phyloP scores from a whole-genome alignment of 2,888 invertebrate genomes.

The Synergus laeviventris region DNA sequence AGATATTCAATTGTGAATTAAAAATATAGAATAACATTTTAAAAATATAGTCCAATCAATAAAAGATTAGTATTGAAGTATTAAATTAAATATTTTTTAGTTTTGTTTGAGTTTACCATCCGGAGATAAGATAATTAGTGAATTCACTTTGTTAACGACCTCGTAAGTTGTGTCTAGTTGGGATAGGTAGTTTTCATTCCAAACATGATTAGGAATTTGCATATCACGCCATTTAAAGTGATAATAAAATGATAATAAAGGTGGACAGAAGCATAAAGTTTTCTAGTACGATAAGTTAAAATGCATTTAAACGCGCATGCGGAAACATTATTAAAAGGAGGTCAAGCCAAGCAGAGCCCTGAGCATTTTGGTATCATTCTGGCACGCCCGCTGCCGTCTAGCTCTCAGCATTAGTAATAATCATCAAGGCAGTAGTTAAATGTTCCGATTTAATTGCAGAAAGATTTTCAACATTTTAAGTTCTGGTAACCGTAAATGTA shows the following conservation, averaged over 20 bases:
- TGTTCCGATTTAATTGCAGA: slow-evolving; percentile 3
- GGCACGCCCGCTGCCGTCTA: slow-evolving; percentile 36
- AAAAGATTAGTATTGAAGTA: too few species aligned
- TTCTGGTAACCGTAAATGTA: not conserved
- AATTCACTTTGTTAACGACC: not conserved
- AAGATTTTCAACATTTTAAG: not conserved
- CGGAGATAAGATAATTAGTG: not conserved
- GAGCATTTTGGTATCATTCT: slow-evolving; percentile 38
- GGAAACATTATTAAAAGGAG: slow-evolving; percentile 40
- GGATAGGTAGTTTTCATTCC: not conserved
- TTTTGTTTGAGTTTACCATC: not conserved
- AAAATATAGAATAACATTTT: too few species aligned
- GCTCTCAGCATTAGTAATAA: slow-evolving; percentile 24
- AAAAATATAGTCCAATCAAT: too few species aligned
- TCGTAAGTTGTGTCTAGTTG: not conserved
- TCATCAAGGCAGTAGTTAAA: slow-evolving; percentile 12
- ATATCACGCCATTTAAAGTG: not conserved
- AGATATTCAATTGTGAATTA: too few species aligned
- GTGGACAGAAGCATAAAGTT: slow-evolving; percentile 20
- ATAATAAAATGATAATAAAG: slow-evolving; percentile 9
- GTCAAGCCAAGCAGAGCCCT: slow-evolving; percentile 37
- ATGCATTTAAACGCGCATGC: slow-evolving; percentile 40
- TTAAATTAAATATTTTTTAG: too few species aligned
- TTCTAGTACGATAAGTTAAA: slow-evolving; percentile 31
- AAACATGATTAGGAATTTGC: slow-evolving; percentile 11